Percentiles rank a stretch among this genome's conserved stretches.
Conservation (phyloP, 2,888 invertebrate genomes). For the Psylliodes chrysocephalus region DNA sequence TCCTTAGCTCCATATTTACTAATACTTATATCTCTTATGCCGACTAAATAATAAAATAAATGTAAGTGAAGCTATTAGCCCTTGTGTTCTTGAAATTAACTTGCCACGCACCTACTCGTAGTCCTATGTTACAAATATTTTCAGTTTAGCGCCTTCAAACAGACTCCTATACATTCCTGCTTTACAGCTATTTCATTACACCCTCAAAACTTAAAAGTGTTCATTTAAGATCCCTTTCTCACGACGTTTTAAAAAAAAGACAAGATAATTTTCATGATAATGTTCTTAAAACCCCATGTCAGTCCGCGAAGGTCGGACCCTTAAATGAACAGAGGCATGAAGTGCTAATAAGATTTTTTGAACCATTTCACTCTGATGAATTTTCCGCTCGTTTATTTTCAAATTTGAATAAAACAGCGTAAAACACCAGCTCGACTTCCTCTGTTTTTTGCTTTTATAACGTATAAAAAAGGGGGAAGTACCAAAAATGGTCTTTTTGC, state of each 20-base stretch:
- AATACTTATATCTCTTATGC: no score
- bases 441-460: neutral
- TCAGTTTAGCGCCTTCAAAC: no score
- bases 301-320: neutral
- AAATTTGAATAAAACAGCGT: conserved; percentile 13
- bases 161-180: no score
- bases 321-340: neutral
- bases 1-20: no score
- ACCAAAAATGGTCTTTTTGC: no score
- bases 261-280: conserved; percentile 10
- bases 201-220: neutral
- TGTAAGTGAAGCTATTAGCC: no score
- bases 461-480: neutral
- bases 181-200: neutral
- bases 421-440: neutral
- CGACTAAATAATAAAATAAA: no score
- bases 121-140: no score
- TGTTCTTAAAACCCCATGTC: conserved; percentile 3
- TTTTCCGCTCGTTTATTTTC: conserved; percentile 18
- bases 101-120: no score
- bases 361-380: conserved; percentile 27
- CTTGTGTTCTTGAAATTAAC: no score
- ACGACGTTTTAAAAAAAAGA: neutral
- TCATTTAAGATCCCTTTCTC: neutral
- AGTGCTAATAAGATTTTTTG: conserved; percentile 30